These are phyloP conservation scores for Drosophila glabriapex DNA, from an alignment of 2,888 invertebrate genomes.

Conservation along the genomic window DNA sequence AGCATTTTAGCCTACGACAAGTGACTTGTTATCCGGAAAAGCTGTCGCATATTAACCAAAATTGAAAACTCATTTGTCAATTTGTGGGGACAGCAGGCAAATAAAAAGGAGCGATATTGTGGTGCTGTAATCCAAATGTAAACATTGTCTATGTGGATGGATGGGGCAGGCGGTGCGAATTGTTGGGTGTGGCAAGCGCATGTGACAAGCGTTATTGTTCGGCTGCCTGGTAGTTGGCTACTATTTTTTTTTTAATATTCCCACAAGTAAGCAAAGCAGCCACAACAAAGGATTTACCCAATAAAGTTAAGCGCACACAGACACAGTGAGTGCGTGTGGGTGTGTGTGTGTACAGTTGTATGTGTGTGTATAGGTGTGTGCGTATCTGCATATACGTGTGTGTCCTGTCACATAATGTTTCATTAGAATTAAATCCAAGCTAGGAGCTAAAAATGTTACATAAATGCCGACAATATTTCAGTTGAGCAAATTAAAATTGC, in stretches of 20 bases:
- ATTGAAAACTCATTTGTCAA: constrained; percentile 54
- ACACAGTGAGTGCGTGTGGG: neutral
- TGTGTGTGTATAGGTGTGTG: constrained; percentile 6
- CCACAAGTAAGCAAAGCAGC: constrained; percentile 50
- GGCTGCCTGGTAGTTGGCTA: constrained; percentile 29
- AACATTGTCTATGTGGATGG: constrained; percentile 31
- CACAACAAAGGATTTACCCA: constrained; percentile 74
- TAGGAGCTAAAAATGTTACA: constrained; percentile 56
- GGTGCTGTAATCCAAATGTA: constrained; percentile 54
- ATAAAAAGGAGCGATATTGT: constrained; percentile 48
- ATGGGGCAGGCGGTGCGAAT: neutral
- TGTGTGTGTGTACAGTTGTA: constrained; percentile 23
- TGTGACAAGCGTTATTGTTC: constrained; percentile 30
- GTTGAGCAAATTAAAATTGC: constrained; percentile 67
- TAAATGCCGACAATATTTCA: constrained; percentile 74
- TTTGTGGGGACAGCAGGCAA: constrained; percentile 42
- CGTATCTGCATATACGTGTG: neutral
- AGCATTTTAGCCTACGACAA: constrained; percentile 5
- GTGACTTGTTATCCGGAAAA: constrained; percentile 24
- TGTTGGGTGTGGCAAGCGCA: constrained; percentile 25
- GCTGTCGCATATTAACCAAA: constrained; percentile 15
- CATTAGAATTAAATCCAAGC: constrained; percentile 67
- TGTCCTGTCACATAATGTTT: constrained; percentile 71
- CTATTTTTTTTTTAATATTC: constrained; percentile 22
- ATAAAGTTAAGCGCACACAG: constrained; percentile 44